These are phyloP conservation scores for Polyommatus iphigenia DNA, from an alignment of 2,888 invertebrate species.

Conservation along the genomic window DNA sequence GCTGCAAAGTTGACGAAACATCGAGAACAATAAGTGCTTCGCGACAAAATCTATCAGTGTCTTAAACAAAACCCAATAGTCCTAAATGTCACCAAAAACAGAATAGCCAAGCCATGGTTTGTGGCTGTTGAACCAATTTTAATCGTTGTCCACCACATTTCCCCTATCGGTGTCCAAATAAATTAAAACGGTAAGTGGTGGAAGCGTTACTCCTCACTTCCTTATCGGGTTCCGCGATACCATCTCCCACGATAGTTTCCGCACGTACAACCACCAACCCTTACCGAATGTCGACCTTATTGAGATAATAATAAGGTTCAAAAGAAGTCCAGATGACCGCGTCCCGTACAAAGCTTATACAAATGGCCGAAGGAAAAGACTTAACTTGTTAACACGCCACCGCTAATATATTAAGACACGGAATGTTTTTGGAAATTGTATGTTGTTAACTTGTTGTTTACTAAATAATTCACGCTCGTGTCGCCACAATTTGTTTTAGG, in stretches of 20 bases:
- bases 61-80: too few species aligned
- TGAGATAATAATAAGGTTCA: background rate
- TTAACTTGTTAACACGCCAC: slow-evolving; percentile 29
- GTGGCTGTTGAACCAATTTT: too few species aligned
- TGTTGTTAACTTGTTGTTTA: background rate
- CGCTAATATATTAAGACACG: background rate
- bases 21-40: too few species aligned
- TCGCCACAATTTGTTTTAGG: background rate
- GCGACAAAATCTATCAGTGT: too few species aligned
- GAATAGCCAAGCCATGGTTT: too few species aligned
- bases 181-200: slow-evolving; percentile 19
- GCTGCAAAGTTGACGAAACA: too few species aligned
- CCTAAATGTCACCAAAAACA: too few species aligned
- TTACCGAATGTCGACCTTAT: background rate
- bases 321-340: background rate
- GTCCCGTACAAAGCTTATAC: slow-evolving; percentile 6
- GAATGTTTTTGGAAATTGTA: slow-evolving; percentile 18
- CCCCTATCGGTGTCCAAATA: slow-evolving; percentile 9
- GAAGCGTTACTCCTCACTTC: slow-evolving; percentile 24
- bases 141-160: background rate
- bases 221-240: slow-evolving; percentile 26
- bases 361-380: slow-evolving; percentile 19
- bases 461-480: background rate
- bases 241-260: slow-evolving; percentile 27
- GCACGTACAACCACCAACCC: slow-evolving; percentile 2